phyloP scores from a whole-genome alignment of 2,113 vertebrate species.

The Tenebrosternarchus preto region DNA sequence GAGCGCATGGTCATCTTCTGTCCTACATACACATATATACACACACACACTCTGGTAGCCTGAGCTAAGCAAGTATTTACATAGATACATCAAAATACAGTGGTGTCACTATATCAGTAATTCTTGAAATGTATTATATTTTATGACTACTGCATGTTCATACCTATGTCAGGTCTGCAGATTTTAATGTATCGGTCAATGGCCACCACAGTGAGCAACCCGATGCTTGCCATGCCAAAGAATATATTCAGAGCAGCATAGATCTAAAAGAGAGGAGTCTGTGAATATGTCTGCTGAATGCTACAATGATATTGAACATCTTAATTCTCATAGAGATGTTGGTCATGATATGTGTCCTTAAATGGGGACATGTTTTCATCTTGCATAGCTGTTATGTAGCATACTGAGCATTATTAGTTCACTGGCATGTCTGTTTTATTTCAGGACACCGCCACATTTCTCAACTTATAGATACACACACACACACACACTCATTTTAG shows the following conservation, averaged over 20 bases:
- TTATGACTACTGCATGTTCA: not conserved
- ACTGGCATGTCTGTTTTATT: no score
- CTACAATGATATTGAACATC: conserved; percentile 17
- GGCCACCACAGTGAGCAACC: conserved; percentile 91
- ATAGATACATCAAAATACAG: not conserved
- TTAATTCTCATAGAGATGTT: not conserved
- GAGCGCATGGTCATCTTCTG: conserved; percentile 83
- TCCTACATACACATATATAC: conserved; percentile 68
- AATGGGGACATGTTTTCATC: no score
- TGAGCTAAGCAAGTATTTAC: no score
- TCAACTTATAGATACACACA: not conserved
- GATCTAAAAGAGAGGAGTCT: conserved; percentile 75
- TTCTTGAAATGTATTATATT: not conserved
- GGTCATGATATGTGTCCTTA: not conserved
- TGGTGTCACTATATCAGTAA: not conserved
- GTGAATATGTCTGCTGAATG: not conserved
- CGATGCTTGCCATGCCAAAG: conserved; percentile 98
- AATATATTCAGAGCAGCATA: conserved; percentile 98
- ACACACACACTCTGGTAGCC: conserved; percentile 11
- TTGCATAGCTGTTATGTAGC: no score
- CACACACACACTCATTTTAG: no score
- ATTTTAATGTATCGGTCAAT: conserved; percentile 91
- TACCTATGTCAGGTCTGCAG: conserved; percentile 90
- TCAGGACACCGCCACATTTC: conserved; percentile 10
- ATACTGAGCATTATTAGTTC: no score